Conservation (phyloP, 2,113 vertebrate genomes). For the Calyptommatus sinebrachiatus region DNA sequence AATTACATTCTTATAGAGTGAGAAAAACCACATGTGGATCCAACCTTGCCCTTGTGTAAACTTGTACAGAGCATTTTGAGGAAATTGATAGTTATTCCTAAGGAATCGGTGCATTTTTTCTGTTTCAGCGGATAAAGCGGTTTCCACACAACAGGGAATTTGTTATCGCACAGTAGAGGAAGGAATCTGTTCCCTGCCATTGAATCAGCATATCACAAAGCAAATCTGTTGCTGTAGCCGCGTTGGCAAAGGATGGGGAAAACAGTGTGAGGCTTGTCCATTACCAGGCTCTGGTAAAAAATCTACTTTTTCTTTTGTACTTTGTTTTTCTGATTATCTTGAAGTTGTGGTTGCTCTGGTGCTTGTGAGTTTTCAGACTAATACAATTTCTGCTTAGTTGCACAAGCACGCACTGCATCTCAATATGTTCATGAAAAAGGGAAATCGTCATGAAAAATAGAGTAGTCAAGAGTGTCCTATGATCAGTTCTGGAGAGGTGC, state of each 20-base stretch:
- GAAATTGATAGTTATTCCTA: neutral
- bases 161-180: slow-evolving; percentile 82
- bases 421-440: no score
- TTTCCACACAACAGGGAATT: slow-evolving; percentile 81
- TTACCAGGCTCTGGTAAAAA: slow-evolving; percentile 83
- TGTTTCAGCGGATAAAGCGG: slow-evolving; percentile 87
- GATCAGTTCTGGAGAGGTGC: no score
- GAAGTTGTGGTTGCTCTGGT: slow-evolving; percentile 7
- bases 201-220: slow-evolving; percentile 90
- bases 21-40: no score
- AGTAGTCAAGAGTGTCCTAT: no score
- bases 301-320: neutral
- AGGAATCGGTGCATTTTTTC: slow-evolving; percentile 21
- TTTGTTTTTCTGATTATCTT: neutral
- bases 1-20: no score
- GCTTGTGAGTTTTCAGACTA: neutral
- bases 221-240: slow-evolving; percentile 99
- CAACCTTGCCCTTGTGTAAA: neutral
- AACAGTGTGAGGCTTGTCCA: slow-evolving; percentile 83
- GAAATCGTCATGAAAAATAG: no score
- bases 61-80: neutral
- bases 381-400: neutral
- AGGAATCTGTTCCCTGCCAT: slow-evolving; percentile 81
- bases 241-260: slow-evolving; percentile 94
- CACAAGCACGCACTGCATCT: no score